phyloP scores from a whole-genome alignment of 2,797 vertebrate species.

The Malurus leucopterus region DNA sequence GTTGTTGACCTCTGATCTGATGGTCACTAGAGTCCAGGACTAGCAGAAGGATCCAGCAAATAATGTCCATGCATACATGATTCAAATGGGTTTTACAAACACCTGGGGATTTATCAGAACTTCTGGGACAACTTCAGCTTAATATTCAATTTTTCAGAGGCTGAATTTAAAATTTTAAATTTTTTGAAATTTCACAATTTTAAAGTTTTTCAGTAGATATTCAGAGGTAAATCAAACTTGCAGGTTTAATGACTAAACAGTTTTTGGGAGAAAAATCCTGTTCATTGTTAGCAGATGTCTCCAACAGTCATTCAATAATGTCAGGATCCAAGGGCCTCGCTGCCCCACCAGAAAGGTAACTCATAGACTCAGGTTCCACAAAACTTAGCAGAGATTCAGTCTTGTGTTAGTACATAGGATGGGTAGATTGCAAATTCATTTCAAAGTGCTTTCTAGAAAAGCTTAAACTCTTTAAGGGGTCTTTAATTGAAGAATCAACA shows the following conservation, averaged over 20 bases:
- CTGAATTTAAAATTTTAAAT: not conserved
- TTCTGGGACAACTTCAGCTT: not conserved
- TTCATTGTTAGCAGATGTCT: not conserved
- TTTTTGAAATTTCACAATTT: not conserved
- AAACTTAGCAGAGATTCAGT: not conserved
- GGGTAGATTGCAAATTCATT: not conserved
- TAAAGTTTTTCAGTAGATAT: not conserved
- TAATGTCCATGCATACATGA: not conserved
- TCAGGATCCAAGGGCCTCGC: not conserved
- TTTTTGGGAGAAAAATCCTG: not conserved
- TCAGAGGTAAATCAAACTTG: not conserved
- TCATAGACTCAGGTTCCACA: not conserved
- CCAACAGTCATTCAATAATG: not conserved
- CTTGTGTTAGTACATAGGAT: not conserved
- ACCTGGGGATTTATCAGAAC: not conserved
- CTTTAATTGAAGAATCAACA: not conserved
- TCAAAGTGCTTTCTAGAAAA: not conserved
- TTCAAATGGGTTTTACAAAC: not conserved
- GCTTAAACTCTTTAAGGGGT: not conserved
- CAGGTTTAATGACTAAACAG: not conserved
- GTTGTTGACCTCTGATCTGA: not conserved
- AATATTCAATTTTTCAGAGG: not conserved
- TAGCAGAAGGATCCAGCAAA: not conserved
- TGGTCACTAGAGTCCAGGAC: not conserved
- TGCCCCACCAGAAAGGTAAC: not conserved